phyloP scores from a whole-genome alignment of 2,113 vertebrate species.

The Percopsis transmontana region DNA sequence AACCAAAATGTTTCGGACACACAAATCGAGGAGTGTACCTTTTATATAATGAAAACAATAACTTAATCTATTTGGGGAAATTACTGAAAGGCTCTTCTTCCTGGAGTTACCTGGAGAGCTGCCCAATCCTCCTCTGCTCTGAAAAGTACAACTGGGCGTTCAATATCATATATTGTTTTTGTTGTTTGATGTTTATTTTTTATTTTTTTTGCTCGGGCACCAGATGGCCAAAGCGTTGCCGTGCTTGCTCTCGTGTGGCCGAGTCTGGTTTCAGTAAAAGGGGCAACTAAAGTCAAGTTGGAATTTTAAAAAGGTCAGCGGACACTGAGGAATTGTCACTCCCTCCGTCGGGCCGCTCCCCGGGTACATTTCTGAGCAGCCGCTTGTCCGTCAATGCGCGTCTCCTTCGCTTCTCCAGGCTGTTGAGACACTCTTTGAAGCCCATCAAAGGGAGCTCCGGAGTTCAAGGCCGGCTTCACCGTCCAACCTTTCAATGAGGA shows the following conservation, averaged over 20 bases:
- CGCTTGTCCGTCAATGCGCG: conserved; percentile 61
- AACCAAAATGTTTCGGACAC: too few species aligned
- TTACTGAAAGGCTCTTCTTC: too few species aligned
- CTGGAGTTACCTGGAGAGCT: too few species aligned
- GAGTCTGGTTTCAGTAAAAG: conserved; percentile 36
- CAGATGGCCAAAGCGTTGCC: conserved; percentile 60
- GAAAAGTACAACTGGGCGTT: too few species aligned
- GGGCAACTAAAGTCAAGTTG: conserved; percentile 59
- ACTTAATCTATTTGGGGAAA: too few species aligned
- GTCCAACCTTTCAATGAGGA: conserved; percentile 43
- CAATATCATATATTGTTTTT: too few species aligned
- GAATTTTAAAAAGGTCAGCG: conserved; percentile 73
- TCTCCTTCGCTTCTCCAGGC: conserved; percentile 54
- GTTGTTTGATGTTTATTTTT: too few species aligned
- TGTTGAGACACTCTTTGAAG: conserved; percentile 69
- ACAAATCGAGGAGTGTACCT: too few species aligned
- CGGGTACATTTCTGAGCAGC: conserved; percentile 63
- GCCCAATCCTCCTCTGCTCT: too few species aligned
- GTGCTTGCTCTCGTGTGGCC: conserved; percentile 55
- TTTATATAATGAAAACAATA: too few species aligned
- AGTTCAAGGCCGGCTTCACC: conserved; percentile 61
- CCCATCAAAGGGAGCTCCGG: conserved; percentile 60
- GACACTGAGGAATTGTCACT: conserved; percentile 68
- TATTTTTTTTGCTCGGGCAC: too few species aligned
- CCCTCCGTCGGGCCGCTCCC: conserved; percentile 63